Base-by-base conservation (phyloP, 2,888 invertebrate species). In the Zaprionus bogoriensis region DNA sequence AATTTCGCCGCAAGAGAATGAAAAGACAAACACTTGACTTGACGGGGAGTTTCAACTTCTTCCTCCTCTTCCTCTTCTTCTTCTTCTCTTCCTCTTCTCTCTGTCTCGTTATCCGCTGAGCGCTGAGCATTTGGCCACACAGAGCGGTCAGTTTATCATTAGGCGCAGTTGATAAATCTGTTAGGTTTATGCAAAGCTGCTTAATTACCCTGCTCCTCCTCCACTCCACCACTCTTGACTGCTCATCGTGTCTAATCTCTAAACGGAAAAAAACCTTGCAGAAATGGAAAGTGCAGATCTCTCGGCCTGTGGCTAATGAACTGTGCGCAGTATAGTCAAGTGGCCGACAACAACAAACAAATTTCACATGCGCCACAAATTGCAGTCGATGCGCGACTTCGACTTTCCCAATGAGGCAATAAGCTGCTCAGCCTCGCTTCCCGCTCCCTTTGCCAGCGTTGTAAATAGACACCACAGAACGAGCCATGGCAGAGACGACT, bases 281-380 rank as follows among this genome's bases (percentile, higher is more conserved):
- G 45, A 74, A 71, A 73, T 74, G 64, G 73, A 71, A 73, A 71
- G 71, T 73, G 52, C 41, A 48, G 59, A 41, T 70, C 41, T 22
- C 30, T 41, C 41, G 19, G 3, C 20, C 12, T 41, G 10, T 52
- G 64, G 65, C 50, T 51, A 60, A 73, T 73, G 68, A 68, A 59
- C 68, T 45, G 19, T 54, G 27, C 54, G n/a, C 41, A 47, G n/a
- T n/a, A n/a, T n/a, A n/a, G 41, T 44, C 68, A 50, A 62, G 30
- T 67, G 57, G 46, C 25, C 62, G 55, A 48, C n/a, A 14, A 67
- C 36, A 54, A 39, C 19, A 67, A 42, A 50, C 45, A 39, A 65
- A 65, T 47, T 68, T 63, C 53, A 38, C 55, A 57, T 36, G 42
- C 36, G 30, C 39, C 53, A 50, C 45, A 54, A 71, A 59, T 59